Evolutionary conservation across 2,113 vertebrate species (phyloP).

Genomic region (Nestor notabilis): DNA sequence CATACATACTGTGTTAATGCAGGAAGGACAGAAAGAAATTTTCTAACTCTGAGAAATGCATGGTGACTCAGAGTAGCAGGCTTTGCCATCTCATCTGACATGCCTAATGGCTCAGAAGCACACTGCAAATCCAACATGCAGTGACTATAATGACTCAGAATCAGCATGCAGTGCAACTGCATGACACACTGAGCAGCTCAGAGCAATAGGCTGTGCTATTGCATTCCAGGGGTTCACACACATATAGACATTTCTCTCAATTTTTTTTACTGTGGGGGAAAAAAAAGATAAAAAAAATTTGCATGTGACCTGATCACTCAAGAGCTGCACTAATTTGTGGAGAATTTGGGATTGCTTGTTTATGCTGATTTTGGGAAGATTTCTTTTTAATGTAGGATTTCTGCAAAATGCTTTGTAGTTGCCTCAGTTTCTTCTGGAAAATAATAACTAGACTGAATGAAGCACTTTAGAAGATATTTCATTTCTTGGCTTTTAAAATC

Average conservation of each 20-base stretch:
- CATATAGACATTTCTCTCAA: background rate
- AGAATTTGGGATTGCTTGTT: background rate
- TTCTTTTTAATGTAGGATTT: slow-evolving; percentile 20
- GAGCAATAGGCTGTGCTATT: background rate
- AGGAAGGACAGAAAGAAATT: background rate
- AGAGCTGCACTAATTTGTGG: background rate
- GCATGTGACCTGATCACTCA: background rate
- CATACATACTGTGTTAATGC: background rate
- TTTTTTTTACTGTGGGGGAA: background rate
- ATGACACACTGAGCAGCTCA: background rate
- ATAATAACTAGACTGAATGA: slow-evolving; percentile 64
- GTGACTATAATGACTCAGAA: background rate
- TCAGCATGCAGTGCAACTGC: background rate
- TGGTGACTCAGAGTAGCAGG: background rate
- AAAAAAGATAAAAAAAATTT: background rate
- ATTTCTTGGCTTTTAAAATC: slow-evolving; percentile 77
- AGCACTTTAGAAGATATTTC: slow-evolving; percentile 71
- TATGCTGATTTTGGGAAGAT: background rate
- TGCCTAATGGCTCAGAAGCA: background rate
- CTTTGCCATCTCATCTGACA: background rate
- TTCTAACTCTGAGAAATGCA: background rate
- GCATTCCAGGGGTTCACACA: background rate
- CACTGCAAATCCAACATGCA: background rate
- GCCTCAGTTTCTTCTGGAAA: slow-evolving; percentile 68
- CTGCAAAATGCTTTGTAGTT: slow-evolving; percentile 28